Evolutionary conservation across 1,140 invertebrate species (phyloP).

Genomic region (Oncopodura yosiiana): DNA sequence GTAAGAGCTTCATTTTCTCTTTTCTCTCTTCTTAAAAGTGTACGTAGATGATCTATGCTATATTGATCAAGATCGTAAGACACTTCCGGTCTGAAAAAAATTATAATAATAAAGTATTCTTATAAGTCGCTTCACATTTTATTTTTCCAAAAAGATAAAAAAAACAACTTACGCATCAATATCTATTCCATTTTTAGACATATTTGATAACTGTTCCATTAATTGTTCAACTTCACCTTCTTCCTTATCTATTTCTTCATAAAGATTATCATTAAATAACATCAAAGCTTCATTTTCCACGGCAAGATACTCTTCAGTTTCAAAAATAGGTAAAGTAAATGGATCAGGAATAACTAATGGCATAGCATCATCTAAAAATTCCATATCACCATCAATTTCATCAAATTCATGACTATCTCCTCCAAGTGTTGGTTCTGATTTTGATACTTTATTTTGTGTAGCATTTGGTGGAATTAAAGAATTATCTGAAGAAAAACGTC

Average conservation of each 20-base stretch:
- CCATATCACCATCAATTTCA: slow-evolving; percentile 7
- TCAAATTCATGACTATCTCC: not conserved
- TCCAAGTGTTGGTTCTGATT: slow-evolving; percentile 13
- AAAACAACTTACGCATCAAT: slow-evolving; percentile 15
- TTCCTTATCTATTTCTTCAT: slow-evolving; percentile 26
- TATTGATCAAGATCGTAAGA: slow-evolving; percentile 11
- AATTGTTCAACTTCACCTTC: slow-evolving; percentile 25
- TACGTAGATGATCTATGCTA: slow-evolving; percentile 21
- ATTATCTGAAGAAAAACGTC: not conserved
- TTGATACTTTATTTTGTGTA: not conserved
- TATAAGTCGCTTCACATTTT: not conserved
- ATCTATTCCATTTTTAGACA: slow-evolving; percentile 5
- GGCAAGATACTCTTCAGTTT: slow-evolving; percentile 27
- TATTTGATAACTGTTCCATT: slow-evolving; percentile 11
- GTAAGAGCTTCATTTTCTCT: slow-evolving; percentile 28
- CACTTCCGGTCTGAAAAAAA: slow-evolving; percentile 11
- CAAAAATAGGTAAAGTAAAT: slow-evolving; percentile 26
- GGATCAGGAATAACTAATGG: slow-evolving; percentile 19
- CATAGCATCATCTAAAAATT: not conserved
- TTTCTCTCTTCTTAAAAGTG: slow-evolving; percentile 23
- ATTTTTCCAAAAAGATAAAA: not conserved
- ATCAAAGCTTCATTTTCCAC: slow-evolving; percentile 32
- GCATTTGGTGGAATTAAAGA: not conserved
- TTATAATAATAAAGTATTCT: not conserved
- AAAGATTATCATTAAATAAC: slow-evolving; percentile 25